Conservation (phyloP, 2,888 invertebrate species). For the Listrodromus nycthemerus region DNA sequence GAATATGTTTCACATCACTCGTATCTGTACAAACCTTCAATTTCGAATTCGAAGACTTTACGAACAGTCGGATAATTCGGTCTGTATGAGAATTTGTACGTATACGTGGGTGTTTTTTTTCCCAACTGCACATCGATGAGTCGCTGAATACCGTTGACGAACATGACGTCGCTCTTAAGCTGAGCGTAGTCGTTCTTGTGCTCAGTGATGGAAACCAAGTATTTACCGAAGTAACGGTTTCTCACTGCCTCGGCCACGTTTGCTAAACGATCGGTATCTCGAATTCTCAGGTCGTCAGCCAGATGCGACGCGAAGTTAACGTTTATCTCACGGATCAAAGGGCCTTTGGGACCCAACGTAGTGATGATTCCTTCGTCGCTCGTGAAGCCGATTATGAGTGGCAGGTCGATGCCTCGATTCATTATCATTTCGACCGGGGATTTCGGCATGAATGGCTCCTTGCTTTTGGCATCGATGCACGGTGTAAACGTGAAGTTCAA, state of each 20-base stretch:
- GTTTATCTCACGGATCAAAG: constrained; percentile 48
- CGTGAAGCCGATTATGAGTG: constrained; percentile 85
- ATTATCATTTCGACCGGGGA: constrained; percentile 77
- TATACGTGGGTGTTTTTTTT: constrained; percentile 85
- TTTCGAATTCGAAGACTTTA: constrained; percentile 21
- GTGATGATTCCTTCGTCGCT: constrained; percentile 85
- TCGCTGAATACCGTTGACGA: constrained; percentile 84
- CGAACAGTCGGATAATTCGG: constrained; percentile 52
- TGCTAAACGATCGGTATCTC: constrained; percentile 72
- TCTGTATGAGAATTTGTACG: constrained; percentile 86
- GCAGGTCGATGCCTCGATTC: constrained; percentile 83
- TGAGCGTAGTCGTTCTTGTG: constrained; percentile 85
- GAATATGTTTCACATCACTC: too few species aligned
- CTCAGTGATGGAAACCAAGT: constrained; percentile 75
- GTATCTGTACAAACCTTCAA: constrained; percentile 21
- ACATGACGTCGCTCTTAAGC: constrained; percentile 86
- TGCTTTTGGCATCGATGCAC: constrained; percentile 65
- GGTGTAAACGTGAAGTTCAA: constrained; percentile 59
- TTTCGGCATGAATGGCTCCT: constrained; percentile 74
- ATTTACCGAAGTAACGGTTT: constrained; percentile 85
- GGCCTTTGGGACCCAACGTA: not conserved
- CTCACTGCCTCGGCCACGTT: constrained; percentile 82
- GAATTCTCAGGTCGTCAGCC: constrained; percentile 81
- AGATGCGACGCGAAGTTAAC: constrained; percentile 82
- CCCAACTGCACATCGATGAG: constrained; percentile 72